phyloP scores from a whole-genome alignment of 2,797 vertebrate species.

The Podarcis lilfordi region DNA sequence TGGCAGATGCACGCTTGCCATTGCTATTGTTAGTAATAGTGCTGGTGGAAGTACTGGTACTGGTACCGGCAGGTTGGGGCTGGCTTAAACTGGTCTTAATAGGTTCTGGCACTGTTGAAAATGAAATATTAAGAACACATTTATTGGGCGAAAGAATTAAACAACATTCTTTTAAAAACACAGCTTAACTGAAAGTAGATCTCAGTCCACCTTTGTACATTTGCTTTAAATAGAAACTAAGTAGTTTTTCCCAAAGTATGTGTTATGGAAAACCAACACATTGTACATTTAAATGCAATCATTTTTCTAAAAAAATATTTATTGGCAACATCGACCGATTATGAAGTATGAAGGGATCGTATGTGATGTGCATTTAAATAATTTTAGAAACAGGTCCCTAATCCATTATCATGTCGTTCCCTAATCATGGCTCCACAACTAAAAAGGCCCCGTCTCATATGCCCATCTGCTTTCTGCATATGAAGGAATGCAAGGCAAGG shows the following conservation, averaged over 20 bases:
- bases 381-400: background rate
- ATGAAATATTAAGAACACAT: slow-evolving; percentile 16
- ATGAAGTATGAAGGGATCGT: background rate
- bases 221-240: background rate
- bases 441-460: background rate
- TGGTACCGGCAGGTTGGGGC: slow-evolving; percentile 87
- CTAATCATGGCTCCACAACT: background rate
- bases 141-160: background rate
- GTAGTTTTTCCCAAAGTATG: background rate
- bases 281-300: background rate
- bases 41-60: slow-evolving; percentile 88
- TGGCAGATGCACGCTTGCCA: slow-evolving; percentile 85
- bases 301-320: background rate
- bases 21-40: slow-evolving; percentile 81
- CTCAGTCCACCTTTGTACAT: background rate
- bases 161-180: background rate
- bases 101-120: slow-evolving; percentile 90
- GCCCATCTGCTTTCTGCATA: background rate
- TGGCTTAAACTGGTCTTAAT: slow-evolving; percentile 91
- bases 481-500: background rate
- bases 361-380: background rate
- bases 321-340: background rate
- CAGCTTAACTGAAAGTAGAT: background rate
- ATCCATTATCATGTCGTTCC: background rate
- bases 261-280: background rate